phyloP scores from a whole-genome alignment of 2,797 vertebrate genomes.

The Uromys caudimaculatus region DNA sequence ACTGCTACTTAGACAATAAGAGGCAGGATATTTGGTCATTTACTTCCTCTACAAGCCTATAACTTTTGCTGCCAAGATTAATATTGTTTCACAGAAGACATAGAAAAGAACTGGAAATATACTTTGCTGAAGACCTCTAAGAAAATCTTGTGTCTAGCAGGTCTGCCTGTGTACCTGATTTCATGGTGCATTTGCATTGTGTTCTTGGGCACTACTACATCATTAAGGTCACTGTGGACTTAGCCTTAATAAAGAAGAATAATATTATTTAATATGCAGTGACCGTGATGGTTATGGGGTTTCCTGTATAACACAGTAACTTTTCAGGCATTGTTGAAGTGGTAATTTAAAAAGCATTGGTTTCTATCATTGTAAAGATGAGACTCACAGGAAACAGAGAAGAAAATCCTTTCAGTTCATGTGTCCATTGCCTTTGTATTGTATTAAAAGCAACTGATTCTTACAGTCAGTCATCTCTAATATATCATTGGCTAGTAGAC shows the following conservation, averaged over 20 bases:
- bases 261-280: background rate
- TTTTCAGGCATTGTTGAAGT: background rate
- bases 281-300: background rate
- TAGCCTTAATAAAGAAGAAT: slow-evolving; percentile 34
- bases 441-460: background rate
- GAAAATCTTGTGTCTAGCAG: background rate
- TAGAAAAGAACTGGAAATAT: background rate
- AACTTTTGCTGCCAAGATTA: slow-evolving; percentile 19
- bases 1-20: slow-evolving; percentile 10
- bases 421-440: background rate
- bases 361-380: background rate
- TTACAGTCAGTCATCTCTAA: background rate
- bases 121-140: background rate
- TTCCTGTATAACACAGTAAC: background rate
- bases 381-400: background rate
- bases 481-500: background rate
- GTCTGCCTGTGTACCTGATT: background rate
- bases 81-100: slow-evolving; percentile 42
- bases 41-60: background rate
- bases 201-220: background rate
- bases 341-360: slow-evolving; percentile 12
- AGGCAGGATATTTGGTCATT: slow-evolving; percentile 48
- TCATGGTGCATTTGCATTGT: background rate
- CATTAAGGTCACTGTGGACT: background rate
- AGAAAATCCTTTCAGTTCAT: background rate